A percentile compares a stretch with the other conserved stretches of the same genome.
phyloP scores from a whole-genome alignment of 2,797 vertebrate species.

The Anabas testudineus region DNA sequence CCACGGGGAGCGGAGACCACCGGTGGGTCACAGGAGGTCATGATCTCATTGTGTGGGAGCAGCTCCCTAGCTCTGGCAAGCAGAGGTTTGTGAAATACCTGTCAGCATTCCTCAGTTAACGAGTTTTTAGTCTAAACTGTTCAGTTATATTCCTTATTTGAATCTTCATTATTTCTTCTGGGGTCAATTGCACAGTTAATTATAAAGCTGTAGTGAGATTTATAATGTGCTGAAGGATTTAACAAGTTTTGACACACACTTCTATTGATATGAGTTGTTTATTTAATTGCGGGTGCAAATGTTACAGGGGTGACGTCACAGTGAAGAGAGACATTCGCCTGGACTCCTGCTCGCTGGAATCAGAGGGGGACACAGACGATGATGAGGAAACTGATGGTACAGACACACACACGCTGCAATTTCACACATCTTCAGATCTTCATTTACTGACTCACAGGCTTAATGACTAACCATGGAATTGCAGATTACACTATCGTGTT shows the following conservation, averaged over 20 bases:
- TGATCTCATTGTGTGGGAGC: conserved; percentile 85
- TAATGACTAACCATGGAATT: conserved; percentile 30
- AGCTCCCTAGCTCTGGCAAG: conserved; percentile 80
- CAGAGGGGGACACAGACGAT: conserved; percentile 81
- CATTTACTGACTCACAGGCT: conserved; percentile 25
- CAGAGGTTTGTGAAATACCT: conserved; percentile 75
- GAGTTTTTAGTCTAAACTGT: conserved; percentile 10
- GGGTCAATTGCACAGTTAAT: conserved; percentile 45
- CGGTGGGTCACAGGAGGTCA: conserved; percentile 87
- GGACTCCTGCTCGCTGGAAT: conserved; percentile 77
- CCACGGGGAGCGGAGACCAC: conserved; percentile 85
- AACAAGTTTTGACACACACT: conserved; percentile 26
- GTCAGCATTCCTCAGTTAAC: conserved; percentile 19
- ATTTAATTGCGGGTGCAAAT: conserved; percentile 51
- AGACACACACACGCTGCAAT: conserved; percentile 23
- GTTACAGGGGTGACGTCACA: conserved; percentile 83
- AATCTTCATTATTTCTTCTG: conserved; percentile 53
- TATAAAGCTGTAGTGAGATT: conserved; percentile 31
- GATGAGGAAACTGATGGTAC: conserved; percentile 76
- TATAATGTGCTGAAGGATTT: conserved; percentile 14
- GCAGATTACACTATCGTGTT: conserved; percentile 21
- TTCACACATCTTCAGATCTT: conserved; percentile 34
- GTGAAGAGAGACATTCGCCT: conserved; percentile 78
- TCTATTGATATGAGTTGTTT: conserved; percentile 36
- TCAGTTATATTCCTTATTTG: conserved; percentile 41